phyloP scores from a whole-genome alignment of 2,888 invertebrate genomes.

The Pimpla rufipes region DNA sequence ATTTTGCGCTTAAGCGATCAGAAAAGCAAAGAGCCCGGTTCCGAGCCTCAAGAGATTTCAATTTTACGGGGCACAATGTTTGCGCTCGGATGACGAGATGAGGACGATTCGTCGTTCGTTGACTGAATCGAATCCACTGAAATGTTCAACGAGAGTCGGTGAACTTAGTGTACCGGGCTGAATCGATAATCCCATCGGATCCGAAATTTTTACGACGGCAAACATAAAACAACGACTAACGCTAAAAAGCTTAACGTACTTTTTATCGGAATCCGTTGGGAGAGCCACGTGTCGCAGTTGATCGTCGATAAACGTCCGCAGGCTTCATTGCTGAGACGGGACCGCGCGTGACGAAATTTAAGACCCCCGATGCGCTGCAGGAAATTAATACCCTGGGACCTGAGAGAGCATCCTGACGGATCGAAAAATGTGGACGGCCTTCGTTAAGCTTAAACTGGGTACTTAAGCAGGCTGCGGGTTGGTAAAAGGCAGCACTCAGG shows the following conservation, averaged over 20 bases:
- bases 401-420: not conserved
- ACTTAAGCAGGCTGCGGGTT: not conserved
- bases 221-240: slow-evolving; percentile 9
- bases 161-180: slow-evolving; percentile 28
- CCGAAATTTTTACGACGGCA: slow-evolving; percentile 17
- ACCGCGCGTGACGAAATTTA: not conserved
- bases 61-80: slow-evolving; percentile 48
- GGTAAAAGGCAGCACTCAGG: too few species aligned
- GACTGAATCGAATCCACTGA: slow-evolving; percentile 36
- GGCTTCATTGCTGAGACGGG: not conserved
- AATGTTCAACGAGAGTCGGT: slow-evolving; percentile 36
- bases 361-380: not conserved
- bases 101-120: slow-evolving; percentile 28
- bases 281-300: not conserved
- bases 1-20: slow-evolving; percentile 40
- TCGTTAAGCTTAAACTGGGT: not conserved
- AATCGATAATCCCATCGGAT: slow-evolving; percentile 45
- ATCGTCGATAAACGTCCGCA: not conserved
- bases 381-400: not conserved
- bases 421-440: not conserved
- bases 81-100: slow-evolving; percentile 53
- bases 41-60: slow-evolving; percentile 59
- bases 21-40: slow-evolving; percentile 44
- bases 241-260: not conserved
- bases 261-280: slow-evolving; percentile 8